Percentiles rank a stretch among this genome's conserved stretches.
These are phyloP conservation scores for Dendropsophus ebraccatus DNA, from an alignment of 2,113 vertebrate genomes.

Conservation along the genomic window DNA sequence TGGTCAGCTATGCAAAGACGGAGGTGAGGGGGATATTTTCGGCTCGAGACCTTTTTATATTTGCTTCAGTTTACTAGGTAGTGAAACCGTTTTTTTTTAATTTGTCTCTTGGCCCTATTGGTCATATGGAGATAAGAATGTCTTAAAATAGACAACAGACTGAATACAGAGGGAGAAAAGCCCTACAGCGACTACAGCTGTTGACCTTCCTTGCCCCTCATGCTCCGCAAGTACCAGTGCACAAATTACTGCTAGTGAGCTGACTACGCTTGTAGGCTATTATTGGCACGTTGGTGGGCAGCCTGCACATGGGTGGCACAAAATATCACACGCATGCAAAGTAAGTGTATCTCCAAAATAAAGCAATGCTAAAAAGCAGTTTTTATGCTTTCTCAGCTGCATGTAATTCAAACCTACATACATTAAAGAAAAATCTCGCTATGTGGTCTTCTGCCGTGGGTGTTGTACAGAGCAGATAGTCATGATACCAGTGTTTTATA, in stretches of 20 bases:
- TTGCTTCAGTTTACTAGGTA: slow-evolving; percentile 13
- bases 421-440: not conserved
- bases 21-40: slow-evolving; percentile 26
- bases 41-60: not conserved
- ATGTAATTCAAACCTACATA: slow-evolving; percentile 37
- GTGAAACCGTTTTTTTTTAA: slow-evolving; percentile 19
- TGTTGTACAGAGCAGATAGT: not conserved
- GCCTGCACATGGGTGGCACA: slow-evolving; percentile 30
- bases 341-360: slow-evolving; percentile 22
- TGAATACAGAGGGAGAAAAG: slow-evolving; percentile 17
- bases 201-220: slow-evolving; percentile 36
- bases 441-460: slow-evolving; percentile 4
- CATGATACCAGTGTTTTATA: not conserved
- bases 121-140: slow-evolving; percentile 9
- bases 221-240: slow-evolving; percentile 18
- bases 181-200: slow-evolving; percentile 30
- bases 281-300: slow-evolving; percentile 39
- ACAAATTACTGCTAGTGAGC: slow-evolving; percentile 29
- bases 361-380: slow-evolving; percentile 21
- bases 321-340: slow-evolving; percentile 19
- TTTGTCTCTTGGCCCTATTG: slow-evolving; percentile 2
- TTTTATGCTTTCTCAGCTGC: slow-evolving; percentile 40
- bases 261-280: slow-evolving; percentile 15
- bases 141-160: slow-evolving; percentile 41
- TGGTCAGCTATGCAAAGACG: slow-evolving; percentile 10